Conservation (phyloP, 2,888 invertebrate genomes). For the Mythimna vitellina region DNA sequence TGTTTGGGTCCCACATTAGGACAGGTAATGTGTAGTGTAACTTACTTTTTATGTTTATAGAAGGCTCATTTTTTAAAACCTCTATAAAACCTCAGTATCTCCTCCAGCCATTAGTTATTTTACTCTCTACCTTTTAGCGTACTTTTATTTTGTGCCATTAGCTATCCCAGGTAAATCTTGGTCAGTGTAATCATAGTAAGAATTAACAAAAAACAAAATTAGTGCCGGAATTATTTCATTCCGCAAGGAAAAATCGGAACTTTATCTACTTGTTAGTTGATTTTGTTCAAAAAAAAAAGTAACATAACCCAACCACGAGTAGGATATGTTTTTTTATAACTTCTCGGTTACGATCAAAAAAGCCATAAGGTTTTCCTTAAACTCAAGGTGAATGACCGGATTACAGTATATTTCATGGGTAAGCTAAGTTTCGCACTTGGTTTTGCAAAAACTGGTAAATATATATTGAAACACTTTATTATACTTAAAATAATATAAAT, state of each 20-base stretch:
- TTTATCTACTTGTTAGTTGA: neutral
- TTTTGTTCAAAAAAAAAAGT: neutral
- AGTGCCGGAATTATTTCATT: neutral
- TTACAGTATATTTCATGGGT: neutral
- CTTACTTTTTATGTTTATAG: too few relatives aligned
- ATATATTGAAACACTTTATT: too few relatives aligned
- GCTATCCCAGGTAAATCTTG: too few relatives aligned
- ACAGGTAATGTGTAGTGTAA: too few relatives aligned
- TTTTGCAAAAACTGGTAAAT: neutral
- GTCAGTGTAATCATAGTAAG: too few relatives aligned
- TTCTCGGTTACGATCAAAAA: neutral
- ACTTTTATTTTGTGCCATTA: too few relatives aligned
- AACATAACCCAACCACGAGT: neutral
- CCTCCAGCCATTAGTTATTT: too few relatives aligned
- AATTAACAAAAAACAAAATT: neutral
- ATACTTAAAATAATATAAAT: too few relatives aligned
- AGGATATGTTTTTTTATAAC: conserved; percentile 11
- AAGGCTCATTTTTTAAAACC: too few relatives aligned
- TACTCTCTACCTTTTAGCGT: too few relatives aligned
- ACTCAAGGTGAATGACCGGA: conserved; percentile 29
- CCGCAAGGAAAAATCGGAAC: neutral
- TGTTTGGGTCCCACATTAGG: too few relatives aligned
- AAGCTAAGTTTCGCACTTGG: neutral
- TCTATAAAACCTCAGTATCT: too few relatives aligned
- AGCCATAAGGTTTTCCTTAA: conserved; percentile 30